Evolutionary conservation across 2,888 invertebrate genomes (phyloP), one percentile per base, ranked within the genome.

Genomic region (Eledona agricola): DNA sequence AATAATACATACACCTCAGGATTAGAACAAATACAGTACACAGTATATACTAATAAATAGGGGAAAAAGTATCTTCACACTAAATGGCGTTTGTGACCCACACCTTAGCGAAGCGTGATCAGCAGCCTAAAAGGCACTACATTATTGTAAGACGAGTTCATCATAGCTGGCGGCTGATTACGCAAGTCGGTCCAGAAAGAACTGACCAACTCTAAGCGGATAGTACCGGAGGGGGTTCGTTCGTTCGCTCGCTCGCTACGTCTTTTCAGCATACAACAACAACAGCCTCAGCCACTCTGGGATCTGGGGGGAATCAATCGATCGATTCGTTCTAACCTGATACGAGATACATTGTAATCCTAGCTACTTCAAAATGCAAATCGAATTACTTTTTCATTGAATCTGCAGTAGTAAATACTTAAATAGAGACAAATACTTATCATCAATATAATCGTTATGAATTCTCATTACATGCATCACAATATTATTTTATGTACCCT

Each of bases 1-100:
- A 69, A 69, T 67, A 73, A 77, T 79, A 79, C 79, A 80, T 79
- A 79, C 78, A 79, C 78, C 76, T 76, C 77, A 76, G 77, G 77
- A 78, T 78, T 78, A 78, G 78, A 78, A 77, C 75, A 76, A 70
- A 71, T 78, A 78, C 78, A 78, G 72, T 78, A 78, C 76, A 77
- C 76, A 45, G 68, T 75, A 73, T 73, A 70, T 72, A 69, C 71
- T 69, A 71, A n/a, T 69, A 72, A 71, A 70, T 70, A 71, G 57
- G 67, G 70, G n/a, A n/a, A n/a, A 68, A 71, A 70, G 64, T 64
- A 59, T 60, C 64, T 65, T 70, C 67, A 67, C 70, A 69, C 67
- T 67, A 49, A 56, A 57, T 60, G 60, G 67, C 62, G 63, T 66
- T 68, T 64, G 68, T 75, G 73, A 75, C 76, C 75, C 75, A 76